These are phyloP conservation scores for Agonum fuliginosum DNA, from an alignment of 2,888 invertebrate genomes.

Conservation along the genomic window DNA sequence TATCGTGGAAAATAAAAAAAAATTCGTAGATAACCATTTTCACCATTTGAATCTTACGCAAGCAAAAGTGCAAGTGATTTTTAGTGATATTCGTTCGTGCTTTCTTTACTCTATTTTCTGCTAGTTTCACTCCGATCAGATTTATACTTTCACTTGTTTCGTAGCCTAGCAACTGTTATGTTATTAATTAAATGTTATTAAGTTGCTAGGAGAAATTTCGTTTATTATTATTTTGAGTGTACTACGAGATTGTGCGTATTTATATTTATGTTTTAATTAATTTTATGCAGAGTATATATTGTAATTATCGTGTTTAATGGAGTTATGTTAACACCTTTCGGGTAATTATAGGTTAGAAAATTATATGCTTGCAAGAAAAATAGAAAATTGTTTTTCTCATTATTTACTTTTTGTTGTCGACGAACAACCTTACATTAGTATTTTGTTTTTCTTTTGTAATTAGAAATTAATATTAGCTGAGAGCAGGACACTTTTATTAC, in stretches of 20 bases:
- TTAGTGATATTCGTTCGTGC: conserved; percentile 20
- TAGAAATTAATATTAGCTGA: no score
- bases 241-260: neutral
- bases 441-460: no score
- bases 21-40: conserved; percentile 12
- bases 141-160: conserved; percentile 16
- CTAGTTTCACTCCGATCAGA: conserved; percentile 6
- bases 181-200: conserved; percentile 29
- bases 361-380: neutral
- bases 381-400: no score
- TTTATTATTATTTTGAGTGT: conserved; percentile 23
- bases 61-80: conserved; percentile 41
- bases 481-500: no score
- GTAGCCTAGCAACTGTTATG: conserved; percentile 18
- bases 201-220: conserved; percentile 9
- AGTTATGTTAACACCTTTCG: conserved; percentile 5
- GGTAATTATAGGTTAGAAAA: conserved; percentile 10
- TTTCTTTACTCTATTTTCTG: conserved; percentile 42
- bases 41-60: conserved; percentile 22
- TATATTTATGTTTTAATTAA: conserved; percentile 24
- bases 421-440: no score
- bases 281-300: conserved; percentile 17
- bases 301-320: conserved; percentile 14
- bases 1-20: conserved; percentile 40
- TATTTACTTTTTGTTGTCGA: no score